Evolutionary conservation across 2,113 vertebrate genomes (phyloP), one percentile per base, ranked within the genome.

Genomic region (Dascyllus trimaculatus): DNA sequence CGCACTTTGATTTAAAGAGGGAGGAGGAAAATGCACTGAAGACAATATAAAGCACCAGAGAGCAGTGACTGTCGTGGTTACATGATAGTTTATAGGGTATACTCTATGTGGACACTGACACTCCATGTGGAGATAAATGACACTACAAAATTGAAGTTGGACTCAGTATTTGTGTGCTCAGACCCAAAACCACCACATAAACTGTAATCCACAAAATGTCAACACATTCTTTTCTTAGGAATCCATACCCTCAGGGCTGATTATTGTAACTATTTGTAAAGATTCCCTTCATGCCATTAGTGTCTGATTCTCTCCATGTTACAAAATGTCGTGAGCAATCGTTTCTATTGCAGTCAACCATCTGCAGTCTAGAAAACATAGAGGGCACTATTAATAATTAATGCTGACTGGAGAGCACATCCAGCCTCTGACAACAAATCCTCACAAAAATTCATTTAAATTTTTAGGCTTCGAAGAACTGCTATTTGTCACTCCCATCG

Each of bases 51-150:
- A 45, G 45, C 15, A 38, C 19, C 15, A 49, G 48, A 72, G 60
- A 66, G 19, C 49, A 67, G 6, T 60, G 15, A 43, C 26, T 24
- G 17, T 21, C 13, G 54, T n/a, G 5, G 32, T 56, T 24, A 61
- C n/a, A 11, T 54, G 35, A 38, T 49, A 21, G 22, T 65, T 52
- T 6, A 45, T 19, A 21, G 8, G 11, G 14, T 69, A 45, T 26
- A 18, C 29, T 22, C 17, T 58, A 38, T 54, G 25, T 21, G 25
- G 14, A 69, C 35, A 65, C 22, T 52, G 35, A 46, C 48, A 13
- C 63, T 52, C 49, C 51, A 61, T 15, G 63, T 79, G 70, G 63
- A n/a, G 17, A 46, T 14, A 49, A 40, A 65, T 18, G 8, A 53
- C 73, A 65, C 24, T 45, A 14, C 35, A 66, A 29, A 52, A 65